These are phyloP conservation scores for Upupa epops DNA, from an alignment of 2,113 vertebrate species.

Conservation along the genomic window DNA sequence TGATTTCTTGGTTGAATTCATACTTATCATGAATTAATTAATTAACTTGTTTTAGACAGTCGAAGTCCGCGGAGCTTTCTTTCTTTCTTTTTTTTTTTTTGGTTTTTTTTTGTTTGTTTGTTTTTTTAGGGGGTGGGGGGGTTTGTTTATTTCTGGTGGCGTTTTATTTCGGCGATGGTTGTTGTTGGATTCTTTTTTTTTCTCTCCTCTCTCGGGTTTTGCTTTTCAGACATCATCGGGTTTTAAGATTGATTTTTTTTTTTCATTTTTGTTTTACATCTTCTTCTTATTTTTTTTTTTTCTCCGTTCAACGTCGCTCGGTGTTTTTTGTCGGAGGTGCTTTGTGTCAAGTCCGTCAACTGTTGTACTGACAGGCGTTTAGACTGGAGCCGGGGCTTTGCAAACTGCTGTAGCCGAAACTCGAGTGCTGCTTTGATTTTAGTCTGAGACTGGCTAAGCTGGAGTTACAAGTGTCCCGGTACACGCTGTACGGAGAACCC, in stretches of 20 bases:
- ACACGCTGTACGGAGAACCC: slow-evolving; percentile 94
- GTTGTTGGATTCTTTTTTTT: too few species aligned
- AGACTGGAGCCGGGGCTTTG: slow-evolving; percentile 92
- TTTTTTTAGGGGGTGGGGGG: background rate
- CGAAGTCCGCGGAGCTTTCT: slow-evolving; percentile 23
- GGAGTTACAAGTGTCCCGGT: slow-evolving; percentile 98
- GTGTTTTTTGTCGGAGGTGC: slow-evolving; percentile 34
- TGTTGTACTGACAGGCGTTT: slow-evolving; percentile 98
- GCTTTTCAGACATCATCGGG: background rate
- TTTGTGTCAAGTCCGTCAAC: slow-evolving; percentile 82
- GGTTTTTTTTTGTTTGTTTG: background rate
- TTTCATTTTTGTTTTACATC: background rate
- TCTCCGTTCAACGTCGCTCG: slow-evolving; percentile 55
- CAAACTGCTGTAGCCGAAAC: slow-evolving; percentile 95
- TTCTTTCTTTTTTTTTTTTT: background rate
- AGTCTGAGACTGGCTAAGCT: slow-evolving; percentile 96
- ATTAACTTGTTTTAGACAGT: background rate
- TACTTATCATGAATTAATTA: background rate
- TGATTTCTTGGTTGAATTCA: background rate
- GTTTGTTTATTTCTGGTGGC: background rate
- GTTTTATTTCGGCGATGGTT: background rate
- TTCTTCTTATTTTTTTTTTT: background rate
- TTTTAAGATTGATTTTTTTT: slow-evolving; percentile 1
- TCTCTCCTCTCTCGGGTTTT: slow-evolving; percentile 22
- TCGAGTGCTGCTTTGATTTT: slow-evolving; percentile 97